Evolutionary conservation across 2,113 vertebrate genomes (phyloP).

Genomic region (Lasiurus borealis): DNA sequence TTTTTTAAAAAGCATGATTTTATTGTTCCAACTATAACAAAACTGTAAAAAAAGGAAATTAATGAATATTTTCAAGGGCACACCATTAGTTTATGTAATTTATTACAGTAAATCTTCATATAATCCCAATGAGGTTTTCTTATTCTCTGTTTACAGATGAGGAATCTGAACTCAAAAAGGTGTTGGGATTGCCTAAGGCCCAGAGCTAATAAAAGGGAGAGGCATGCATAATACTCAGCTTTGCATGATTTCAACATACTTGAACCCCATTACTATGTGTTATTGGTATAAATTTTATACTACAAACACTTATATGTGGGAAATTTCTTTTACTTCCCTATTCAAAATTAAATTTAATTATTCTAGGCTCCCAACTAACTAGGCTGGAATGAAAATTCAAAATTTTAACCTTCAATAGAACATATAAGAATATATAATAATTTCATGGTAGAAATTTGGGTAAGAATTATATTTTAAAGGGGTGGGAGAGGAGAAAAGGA

Average conservation of each 20-base stretch:
- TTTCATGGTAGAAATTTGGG: not conserved
- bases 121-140: not conserved
- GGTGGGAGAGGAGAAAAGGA: not conserved
- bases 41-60: not conserved
- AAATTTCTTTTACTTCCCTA: not conserved
- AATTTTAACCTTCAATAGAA: not conserved
- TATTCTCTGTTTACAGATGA: not conserved
- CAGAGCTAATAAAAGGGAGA: constrained; percentile 11
- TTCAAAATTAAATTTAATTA: constrained; percentile 43
- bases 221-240: not conserved
- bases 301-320: not conserved
- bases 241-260: not conserved
- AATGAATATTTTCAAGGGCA: not conserved
- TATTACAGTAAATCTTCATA: not conserved
- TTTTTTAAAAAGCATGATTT: not conserved
- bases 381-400: not conserved
- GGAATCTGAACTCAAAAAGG: not conserved
- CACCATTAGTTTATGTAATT: not conserved
- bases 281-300: not conserved
- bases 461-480: not conserved
- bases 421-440: not conserved
- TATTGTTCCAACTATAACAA: not conserved
- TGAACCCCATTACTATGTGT: not conserved
- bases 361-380: not conserved
- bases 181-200: not conserved